Conservation (phyloP, 30 jellyfish, hydroid and myxozoan genomes). For the Aurelia sp. region DNA sequence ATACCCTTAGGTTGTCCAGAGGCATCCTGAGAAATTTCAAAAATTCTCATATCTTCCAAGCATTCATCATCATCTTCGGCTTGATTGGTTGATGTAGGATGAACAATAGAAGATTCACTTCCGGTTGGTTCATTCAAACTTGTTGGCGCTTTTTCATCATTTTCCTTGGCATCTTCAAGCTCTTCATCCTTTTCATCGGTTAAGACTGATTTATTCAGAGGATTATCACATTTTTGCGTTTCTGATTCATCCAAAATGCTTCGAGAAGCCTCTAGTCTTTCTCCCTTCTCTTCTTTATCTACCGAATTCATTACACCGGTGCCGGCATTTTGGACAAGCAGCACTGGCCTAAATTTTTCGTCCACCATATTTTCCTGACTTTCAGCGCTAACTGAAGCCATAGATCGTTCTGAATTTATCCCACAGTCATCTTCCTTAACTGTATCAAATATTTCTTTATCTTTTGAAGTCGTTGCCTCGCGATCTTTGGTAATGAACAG, state of each 20-base stretch:
- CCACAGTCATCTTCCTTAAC: background rate
- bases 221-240: no score
- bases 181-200: no score
- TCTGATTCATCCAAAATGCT: no score
- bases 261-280: no score
- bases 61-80: slow-evolving; percentile 13
- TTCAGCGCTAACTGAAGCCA: background rate
- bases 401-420: slow-evolving; percentile 7
- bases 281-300: no score
- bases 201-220: no score
- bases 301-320: no score
- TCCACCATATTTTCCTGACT: background rate
- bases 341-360: background rate
- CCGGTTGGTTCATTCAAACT: background rate
- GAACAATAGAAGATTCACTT: background rate
- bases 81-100: background rate
- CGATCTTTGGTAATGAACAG: background rate
- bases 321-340: no score
- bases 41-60: slow-evolving; percentile 56
- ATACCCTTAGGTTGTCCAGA: slow-evolving; percentile 39
- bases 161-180: no score
- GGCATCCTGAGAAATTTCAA: slow-evolving; percentile 4
- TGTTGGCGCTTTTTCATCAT: background rate
- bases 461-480: background rate
- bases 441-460: background rate